Percentiles rank a stretch among this genome's conserved stretches.
Conservation (phyloP, 1,140 invertebrate genomes). For the Drosophila simulans region DNA sequence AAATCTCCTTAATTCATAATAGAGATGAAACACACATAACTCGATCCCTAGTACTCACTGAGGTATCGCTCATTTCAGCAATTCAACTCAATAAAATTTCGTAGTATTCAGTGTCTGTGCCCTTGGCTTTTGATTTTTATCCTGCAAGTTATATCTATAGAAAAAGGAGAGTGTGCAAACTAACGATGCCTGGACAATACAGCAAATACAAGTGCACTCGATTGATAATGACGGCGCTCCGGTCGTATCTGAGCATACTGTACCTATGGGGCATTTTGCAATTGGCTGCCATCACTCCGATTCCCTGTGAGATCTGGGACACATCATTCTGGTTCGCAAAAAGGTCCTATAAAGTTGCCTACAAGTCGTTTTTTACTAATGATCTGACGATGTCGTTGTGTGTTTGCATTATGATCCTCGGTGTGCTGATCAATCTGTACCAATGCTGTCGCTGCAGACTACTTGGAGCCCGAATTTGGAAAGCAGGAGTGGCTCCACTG, state of each 20-base stretch:
- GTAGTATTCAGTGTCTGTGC: no score
- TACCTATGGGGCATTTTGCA: conserved; percentile 41
- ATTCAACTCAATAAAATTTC: no score
- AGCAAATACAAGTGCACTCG: background rate
- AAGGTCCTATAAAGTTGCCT: background rate
- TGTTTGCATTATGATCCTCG: background rate
- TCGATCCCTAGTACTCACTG: no score
- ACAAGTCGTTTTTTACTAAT: background rate
- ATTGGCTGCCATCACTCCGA: conserved; percentile 16
- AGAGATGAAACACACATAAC: no score
- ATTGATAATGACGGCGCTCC: background rate
- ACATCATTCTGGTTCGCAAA: background rate
- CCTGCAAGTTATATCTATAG: background rate
- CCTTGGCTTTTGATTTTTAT: no score
- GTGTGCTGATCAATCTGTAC: background rate
- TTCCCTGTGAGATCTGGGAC: background rate
- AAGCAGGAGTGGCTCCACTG: background rate
- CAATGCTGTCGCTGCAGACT: background rate
- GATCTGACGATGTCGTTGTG: background rate
- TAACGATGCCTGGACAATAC: conserved; percentile 8
- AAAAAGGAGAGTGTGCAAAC: background rate
- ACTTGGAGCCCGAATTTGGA: background rate
- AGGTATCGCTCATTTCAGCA: no score
- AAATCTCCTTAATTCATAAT: no score
- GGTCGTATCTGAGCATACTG: background rate